Evolutionary conservation across 2,888 invertebrate genomes (phyloP).

Genomic region (Tryphoninae sp.): DNA sequence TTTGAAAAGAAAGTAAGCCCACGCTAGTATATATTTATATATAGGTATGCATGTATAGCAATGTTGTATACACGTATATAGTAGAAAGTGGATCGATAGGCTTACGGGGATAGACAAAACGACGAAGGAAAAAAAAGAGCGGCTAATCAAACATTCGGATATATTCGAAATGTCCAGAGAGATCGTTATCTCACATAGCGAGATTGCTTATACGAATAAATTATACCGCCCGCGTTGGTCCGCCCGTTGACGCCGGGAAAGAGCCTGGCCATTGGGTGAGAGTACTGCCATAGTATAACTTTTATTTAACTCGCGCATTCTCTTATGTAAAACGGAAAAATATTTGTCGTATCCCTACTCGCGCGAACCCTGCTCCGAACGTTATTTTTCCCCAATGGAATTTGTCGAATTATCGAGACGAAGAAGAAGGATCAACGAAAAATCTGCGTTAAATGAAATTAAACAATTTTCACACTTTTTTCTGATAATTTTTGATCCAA

Average conservation of each 20-base stretch:
- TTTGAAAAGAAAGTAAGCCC: constrained; percentile 57
- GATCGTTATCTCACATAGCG: constrained; percentile 20
- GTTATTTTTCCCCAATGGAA: neutral
- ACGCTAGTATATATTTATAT: neutral
- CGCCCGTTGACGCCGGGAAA: neutral
- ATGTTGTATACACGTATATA: neutral
- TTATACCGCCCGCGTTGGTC: constrained; percentile 25
- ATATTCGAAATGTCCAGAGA: constrained; percentile 10
- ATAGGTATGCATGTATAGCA: neutral
- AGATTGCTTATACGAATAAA: constrained; percentile 30
- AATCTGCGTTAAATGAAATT: too few relatives aligned
- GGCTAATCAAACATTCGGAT: constrained; percentile 34
- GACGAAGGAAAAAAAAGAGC: constrained; percentile 33
- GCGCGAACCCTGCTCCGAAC: neutral
- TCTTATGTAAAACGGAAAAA: neutral
- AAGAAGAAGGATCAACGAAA: too few relatives aligned
- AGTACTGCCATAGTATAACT: neutral
- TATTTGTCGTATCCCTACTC: neutral
- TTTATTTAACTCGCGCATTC: neutral
- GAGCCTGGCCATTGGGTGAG: neutral
- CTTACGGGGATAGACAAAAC: constrained; percentile 28
- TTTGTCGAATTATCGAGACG: neutral
- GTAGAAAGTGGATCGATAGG: constrained; percentile 59
- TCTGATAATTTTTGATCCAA: too few relatives aligned
- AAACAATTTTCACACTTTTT: too few relatives aligned